Percentiles rank a stretch among this genome's conserved stretches.
These are phyloP conservation scores for Ptychoptera contaminata DNA, from an alignment of 2,888 invertebrate genomes.

Conservation along the genomic window DNA sequence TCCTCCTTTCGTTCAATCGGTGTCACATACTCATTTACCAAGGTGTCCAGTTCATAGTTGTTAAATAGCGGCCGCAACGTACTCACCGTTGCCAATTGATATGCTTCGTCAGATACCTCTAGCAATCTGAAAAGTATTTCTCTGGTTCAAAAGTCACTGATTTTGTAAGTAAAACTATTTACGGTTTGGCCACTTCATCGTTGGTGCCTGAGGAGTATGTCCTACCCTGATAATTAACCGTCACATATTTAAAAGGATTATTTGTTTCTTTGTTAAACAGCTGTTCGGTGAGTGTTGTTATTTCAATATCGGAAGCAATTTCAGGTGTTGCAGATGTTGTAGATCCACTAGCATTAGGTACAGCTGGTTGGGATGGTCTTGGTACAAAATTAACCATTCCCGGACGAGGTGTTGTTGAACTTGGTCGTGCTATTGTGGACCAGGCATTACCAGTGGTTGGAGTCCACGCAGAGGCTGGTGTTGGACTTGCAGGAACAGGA, in stretches of 20 bases:
- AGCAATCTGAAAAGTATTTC: not conserved
- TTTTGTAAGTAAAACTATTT: constrained; percentile 24
- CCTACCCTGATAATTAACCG: constrained; percentile 56
- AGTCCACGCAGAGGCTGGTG: constrained; percentile 10
- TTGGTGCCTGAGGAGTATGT: constrained; percentile 49
- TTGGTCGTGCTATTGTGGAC: not conserved
- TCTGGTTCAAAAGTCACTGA: not conserved
- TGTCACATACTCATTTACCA: constrained; percentile 60
- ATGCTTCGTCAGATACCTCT: constrained; percentile 40
- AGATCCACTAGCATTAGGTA: not conserved
- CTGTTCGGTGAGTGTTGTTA: constrained; percentile 53
- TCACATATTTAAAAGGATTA: constrained; percentile 54
- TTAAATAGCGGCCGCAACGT: constrained; percentile 60
- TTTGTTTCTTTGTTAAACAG: constrained; percentile 55
- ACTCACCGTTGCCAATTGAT: constrained; percentile 47
- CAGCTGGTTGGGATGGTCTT: not conserved
- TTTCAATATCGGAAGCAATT: constrained; percentile 41
- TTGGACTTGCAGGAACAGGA: constrained; percentile 10
- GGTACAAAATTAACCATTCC: not conserved
- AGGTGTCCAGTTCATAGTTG: constrained; percentile 66
- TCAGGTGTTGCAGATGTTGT: constrained; percentile 1
- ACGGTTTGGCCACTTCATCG: constrained; percentile 65
- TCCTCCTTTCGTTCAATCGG: constrained; percentile 61
- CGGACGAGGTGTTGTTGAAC: constrained; percentile 9
- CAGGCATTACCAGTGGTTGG: constrained; percentile 6